These are phyloP conservation scores for Lepus timidus DNA, from an alignment of 2,113 vertebrate genomes.

Conservation along the genomic window DNA sequence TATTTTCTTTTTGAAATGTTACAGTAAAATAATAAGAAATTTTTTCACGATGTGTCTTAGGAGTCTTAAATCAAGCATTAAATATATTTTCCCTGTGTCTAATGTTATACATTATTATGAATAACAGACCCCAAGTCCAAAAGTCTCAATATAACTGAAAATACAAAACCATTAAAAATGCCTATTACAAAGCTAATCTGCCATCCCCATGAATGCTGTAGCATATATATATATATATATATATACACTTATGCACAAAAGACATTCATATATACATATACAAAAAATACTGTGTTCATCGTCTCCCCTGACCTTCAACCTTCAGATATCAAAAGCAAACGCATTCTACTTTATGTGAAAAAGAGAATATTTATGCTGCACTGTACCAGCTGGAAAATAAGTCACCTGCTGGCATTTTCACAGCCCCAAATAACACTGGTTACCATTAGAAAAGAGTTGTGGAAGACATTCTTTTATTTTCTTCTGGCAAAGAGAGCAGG, in stretches of 20 bases:
- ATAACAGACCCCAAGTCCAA: conserved; percentile 35
- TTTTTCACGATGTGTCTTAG: neutral
- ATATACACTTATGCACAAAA: no score
- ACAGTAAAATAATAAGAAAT: neutral
- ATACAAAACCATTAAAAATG: neutral
- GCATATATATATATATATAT: neutral
- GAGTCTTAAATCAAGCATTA: neutral
- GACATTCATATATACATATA: neutral
- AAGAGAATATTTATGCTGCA: conserved; percentile 39
- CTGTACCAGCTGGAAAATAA: conserved; percentile 24
- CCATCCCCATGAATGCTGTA: neutral
- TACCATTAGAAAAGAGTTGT: conserved; percentile 46
- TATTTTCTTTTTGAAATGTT: conserved; percentile 29
- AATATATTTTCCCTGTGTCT: neutral
- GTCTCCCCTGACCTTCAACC: neutral
- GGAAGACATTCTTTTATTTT: conserved; percentile 61
- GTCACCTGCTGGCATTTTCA: conserved; percentile 56
- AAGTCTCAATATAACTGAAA: neutral
- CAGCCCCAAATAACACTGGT: neutral
- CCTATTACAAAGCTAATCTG: neutral
- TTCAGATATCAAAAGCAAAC: neutral
- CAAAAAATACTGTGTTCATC: neutral
- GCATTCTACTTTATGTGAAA: conserved; percentile 2
- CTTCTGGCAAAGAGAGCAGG: conserved; percentile 50
- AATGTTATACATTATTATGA: neutral